Evolutionary conservation across 2,888 invertebrate species (phyloP).

Genomic region (Eustalomyia histrio): DNA sequence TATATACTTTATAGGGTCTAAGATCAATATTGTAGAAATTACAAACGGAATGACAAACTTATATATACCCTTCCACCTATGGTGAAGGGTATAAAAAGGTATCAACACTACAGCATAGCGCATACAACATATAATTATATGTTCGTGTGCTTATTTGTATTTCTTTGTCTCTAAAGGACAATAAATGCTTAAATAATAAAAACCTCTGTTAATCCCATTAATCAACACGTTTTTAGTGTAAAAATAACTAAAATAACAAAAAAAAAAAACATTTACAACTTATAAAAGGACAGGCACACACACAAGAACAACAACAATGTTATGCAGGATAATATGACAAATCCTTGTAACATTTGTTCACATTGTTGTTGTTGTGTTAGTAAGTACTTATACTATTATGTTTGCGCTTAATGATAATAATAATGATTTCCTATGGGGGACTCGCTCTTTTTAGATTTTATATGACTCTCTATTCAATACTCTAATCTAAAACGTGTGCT

Average conservation of each 20-base stretch:
- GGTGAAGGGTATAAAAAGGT: too few species aligned
- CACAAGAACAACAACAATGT: background rate
- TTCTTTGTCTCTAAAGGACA: slow-evolving; percentile 17
- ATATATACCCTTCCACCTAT: too few species aligned
- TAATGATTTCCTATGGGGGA: slow-evolving; percentile 1
- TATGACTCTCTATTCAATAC: background rate
- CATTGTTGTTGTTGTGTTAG: background rate
- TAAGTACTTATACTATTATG: background rate
- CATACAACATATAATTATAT: background rate
- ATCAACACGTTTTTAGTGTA: slow-evolving; percentile 61
- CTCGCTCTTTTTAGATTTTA: background rate
- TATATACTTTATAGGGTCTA: too few species aligned
- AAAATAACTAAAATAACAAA: slow-evolving; percentile 48
- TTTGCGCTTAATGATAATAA: background rate
- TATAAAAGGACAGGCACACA: background rate
- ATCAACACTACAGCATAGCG: background rate
- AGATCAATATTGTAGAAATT: too few species aligned
- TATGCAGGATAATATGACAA: background rate
- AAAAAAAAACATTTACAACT: background rate
- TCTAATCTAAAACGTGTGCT: slow-evolving; percentile 3
- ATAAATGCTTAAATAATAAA: slow-evolving; percentile 35
- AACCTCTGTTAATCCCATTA: slow-evolving; percentile 57
- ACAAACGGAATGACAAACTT: too few species aligned
- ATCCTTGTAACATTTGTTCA: background rate
- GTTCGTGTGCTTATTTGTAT: slow-evolving; percentile 35